These are phyloP conservation scores for Electrona antarctica DNA, from an alignment of 2,113 vertebrate species.

Conservation along the genomic window DNA sequence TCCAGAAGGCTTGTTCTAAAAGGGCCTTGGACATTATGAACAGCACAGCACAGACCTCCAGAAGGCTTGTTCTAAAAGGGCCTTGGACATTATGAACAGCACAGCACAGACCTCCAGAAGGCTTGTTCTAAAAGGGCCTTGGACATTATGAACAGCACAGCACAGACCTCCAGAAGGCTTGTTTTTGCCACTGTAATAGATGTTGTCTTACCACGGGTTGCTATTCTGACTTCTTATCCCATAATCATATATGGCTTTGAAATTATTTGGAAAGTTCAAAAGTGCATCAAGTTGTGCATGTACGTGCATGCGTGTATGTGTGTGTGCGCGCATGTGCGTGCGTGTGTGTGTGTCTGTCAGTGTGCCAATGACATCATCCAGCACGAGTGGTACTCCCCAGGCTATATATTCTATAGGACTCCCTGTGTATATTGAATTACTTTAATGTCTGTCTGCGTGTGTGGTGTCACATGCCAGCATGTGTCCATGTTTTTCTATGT, in stretches of 20 bases:
- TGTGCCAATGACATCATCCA: slow-evolving; percentile 57
- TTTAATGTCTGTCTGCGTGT: slow-evolving; percentile 34
- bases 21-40: slow-evolving; percentile 1
- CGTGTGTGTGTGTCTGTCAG: slow-evolving; percentile 23
- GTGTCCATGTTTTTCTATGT: slow-evolving; percentile 1
- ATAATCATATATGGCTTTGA: slow-evolving; percentile 41
- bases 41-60: no score
- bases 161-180: neutral
- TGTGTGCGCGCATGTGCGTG: neutral
- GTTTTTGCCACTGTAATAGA: slow-evolving; percentile 27
- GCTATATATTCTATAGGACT: slow-evolving; percentile 31
- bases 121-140: no score
- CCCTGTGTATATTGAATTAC: slow-evolving; percentile 51
- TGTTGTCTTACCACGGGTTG: slow-evolving; percentile 29
- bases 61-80: slow-evolving; percentile 2
- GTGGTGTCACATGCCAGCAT: slow-evolving; percentile 3
- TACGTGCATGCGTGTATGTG: slow-evolving; percentile 27
- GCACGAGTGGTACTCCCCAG: slow-evolving; percentile 60
- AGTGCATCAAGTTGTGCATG: slow-evolving; percentile 24
- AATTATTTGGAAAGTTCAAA: slow-evolving; percentile 43
- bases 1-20: no score
- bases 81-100: neutral
- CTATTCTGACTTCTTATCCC: slow-evolving; percentile 27
- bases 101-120: no score
- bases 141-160: neutral